These are phyloP conservation scores for Dorcus hopei DNA, from an alignment of 2,888 invertebrate genomes.

Conservation along the genomic window DNA sequence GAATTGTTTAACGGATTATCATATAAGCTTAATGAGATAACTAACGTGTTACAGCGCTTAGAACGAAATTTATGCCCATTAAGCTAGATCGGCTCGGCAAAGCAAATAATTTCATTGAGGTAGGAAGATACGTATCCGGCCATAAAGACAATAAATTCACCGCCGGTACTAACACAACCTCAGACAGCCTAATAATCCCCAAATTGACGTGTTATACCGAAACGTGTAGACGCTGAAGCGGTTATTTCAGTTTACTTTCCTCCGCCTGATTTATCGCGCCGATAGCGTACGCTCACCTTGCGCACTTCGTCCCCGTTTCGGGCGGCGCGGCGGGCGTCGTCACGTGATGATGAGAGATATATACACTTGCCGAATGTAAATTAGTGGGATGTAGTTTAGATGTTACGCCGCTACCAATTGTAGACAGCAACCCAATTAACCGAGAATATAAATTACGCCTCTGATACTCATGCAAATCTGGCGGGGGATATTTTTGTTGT, in stretches of 20 bases:
- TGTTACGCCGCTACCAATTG: conserved; percentile 5
- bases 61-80: too few species aligned
- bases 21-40: too few species aligned
- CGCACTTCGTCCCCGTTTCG: conserved; percentile 3
- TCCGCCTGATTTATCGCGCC: conserved; percentile 13
- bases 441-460: conserved; percentile 5
- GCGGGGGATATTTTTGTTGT: not conserved
- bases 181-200: conserved; percentile 17
- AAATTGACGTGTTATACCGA: conserved; percentile 19
- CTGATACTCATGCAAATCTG: conserved; percentile 6
- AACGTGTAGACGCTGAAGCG: conserved; percentile 11
- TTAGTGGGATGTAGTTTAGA: conserved; percentile 6
- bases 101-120: too few species aligned
- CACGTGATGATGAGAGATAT: conserved; percentile 3
- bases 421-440: conserved; percentile 11
- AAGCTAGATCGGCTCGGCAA: too few species aligned
- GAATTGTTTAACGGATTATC: too few species aligned
- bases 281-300: not conserved
- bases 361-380: conserved; percentile 2
- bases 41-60: too few species aligned
- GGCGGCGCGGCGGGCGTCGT: too few species aligned
- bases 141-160: too few species aligned
- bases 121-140: too few species aligned
- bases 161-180: not conserved
- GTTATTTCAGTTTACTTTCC: conserved; percentile 17